These are phyloP conservation scores for Sebastes wilsoni DNA, from an alignment of 2,797 vertebrate species.

Conservation along the genomic window DNA sequence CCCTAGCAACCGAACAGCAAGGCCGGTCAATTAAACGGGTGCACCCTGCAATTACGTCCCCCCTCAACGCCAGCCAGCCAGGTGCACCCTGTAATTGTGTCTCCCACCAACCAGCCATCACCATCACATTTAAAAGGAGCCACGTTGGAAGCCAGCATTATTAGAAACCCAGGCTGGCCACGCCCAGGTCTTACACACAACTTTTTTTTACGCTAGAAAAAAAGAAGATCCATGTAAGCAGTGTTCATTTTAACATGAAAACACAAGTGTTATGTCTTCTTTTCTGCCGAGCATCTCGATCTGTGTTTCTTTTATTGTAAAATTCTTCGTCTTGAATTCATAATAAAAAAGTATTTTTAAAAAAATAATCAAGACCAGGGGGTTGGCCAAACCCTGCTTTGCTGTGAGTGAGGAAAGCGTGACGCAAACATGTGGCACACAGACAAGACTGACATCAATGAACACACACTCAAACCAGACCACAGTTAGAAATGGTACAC, in stretches of 20 bases:
- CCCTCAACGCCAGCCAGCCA: constrained; percentile 66
- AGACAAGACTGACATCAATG: constrained; percentile 46
- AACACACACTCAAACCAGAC: constrained; percentile 11
- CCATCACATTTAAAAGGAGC: constrained; percentile 72
- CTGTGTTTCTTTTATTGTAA: neutral
- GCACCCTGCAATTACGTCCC: constrained; percentile 74
- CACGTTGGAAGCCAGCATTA: constrained; percentile 60
- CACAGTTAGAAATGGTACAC: constrained; percentile 26
- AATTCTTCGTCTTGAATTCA: neutral
- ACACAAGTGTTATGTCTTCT: neutral
- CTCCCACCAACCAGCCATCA: constrained; percentile 72
- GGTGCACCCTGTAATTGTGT: constrained; percentile 81
- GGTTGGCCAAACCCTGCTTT: constrained; percentile 68
- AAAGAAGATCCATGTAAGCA: neutral
- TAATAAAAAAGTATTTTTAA: neutral
- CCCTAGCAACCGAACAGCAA: constrained; percentile 66
- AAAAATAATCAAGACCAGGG: constrained; percentile 58
- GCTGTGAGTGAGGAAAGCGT: constrained; percentile 72
- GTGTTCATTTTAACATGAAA: constrained; percentile 4
- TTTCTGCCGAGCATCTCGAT: neutral
- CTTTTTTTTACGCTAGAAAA: neutral
- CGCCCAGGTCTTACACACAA: constrained; percentile 72
- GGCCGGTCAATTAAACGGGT: constrained; percentile 71
- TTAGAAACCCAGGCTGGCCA: constrained; percentile 79
- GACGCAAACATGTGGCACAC: constrained; percentile 65